Percentiles rank a stretch among this genome's conserved stretches.
These are phyloP conservation scores for Drosophila tripunctata DNA, from an alignment of 2,888 invertebrate genomes.

Conservation along the genomic window DNA sequence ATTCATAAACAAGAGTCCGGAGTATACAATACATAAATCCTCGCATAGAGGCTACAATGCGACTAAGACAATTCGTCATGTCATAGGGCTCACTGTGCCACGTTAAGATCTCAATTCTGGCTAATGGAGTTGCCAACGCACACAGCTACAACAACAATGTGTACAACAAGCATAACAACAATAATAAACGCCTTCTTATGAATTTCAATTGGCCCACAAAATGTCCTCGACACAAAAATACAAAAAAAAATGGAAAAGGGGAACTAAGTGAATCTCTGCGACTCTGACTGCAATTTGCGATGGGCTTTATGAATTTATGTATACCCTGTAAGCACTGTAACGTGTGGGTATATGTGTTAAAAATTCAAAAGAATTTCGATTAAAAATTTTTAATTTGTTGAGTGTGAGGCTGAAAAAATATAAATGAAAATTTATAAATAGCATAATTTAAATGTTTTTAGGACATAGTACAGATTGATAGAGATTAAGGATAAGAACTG, in stretches of 20 bases:
- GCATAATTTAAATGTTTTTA: too few relatives aligned
- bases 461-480: too few relatives aligned
- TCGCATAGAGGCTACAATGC: slow-evolving; percentile 32
- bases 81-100: slow-evolving; percentile 33
- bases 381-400: too few relatives aligned
- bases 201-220: slow-evolving; percentile 74
- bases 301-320: background rate
- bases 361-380: too few relatives aligned
- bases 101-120: slow-evolving; percentile 58
- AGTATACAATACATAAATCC: slow-evolving; percentile 25
- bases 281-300: slow-evolving; percentile 25
- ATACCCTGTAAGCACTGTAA: slow-evolving; percentile 12
- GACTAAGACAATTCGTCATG: slow-evolving; percentile 75
- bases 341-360: background rate
- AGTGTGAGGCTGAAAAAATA: too few relatives aligned
- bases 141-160: slow-evolving; percentile 14
- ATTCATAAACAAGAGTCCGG: slow-evolving; percentile 1
- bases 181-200: slow-evolving; percentile 57
- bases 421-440: too few relatives aligned
- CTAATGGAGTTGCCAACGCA: slow-evolving; percentile 58
- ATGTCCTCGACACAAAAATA: slow-evolving; percentile 18
- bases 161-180: slow-evolving; percentile 27
- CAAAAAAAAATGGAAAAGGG: background rate
- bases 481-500: too few relatives aligned
- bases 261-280: slow-evolving; percentile 26